These are phyloP conservation scores for Hippasteria phrygiana DNA, from an alignment of 53 echinoderm and acorn worm species.

Conservation along the genomic window DNA sequence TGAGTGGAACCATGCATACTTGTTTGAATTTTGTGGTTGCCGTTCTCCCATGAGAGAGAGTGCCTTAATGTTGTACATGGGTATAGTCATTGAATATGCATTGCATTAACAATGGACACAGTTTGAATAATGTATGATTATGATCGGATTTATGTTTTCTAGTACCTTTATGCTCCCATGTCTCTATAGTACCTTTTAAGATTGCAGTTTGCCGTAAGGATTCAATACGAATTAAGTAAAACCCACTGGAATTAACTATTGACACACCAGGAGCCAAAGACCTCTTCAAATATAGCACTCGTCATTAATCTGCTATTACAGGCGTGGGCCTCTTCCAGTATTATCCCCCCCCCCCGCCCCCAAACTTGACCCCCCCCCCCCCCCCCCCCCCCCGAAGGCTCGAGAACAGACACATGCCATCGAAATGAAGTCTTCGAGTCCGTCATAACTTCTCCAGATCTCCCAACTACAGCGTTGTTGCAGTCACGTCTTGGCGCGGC, in stretches of 20 bases:
- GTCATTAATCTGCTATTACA: conserved; percentile 33
- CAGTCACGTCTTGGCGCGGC: background rate
- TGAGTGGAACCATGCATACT: conserved; percentile 33
- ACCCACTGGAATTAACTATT: too few species aligned
- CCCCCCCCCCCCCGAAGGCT: background rate
- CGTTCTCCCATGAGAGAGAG: background rate
- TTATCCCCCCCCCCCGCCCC: too few species aligned
- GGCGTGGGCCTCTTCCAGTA: conserved; percentile 5
- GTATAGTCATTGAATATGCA: background rate
- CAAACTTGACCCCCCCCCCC: background rate
- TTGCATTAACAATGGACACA: background rate
- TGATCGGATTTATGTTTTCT: background rate
- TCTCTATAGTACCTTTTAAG: too few species aligned
- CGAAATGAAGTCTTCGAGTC: conserved; percentile 36
- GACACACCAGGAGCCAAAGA: background rate
- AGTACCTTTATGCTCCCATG: too few species aligned
- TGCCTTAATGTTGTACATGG: background rate
- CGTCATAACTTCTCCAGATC: background rate
- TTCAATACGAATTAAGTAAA: too few species aligned
- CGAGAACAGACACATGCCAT: conserved; percentile 9
- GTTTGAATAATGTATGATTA: background rate
- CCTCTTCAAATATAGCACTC: conserved; percentile 23
- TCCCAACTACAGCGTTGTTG: background rate
- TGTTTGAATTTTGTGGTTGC: background rate
- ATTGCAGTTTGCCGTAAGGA: background rate